Evolutionary conservation across 2,797 vertebrate species (phyloP).

Genomic region (Miichthys miiuy): DNA sequence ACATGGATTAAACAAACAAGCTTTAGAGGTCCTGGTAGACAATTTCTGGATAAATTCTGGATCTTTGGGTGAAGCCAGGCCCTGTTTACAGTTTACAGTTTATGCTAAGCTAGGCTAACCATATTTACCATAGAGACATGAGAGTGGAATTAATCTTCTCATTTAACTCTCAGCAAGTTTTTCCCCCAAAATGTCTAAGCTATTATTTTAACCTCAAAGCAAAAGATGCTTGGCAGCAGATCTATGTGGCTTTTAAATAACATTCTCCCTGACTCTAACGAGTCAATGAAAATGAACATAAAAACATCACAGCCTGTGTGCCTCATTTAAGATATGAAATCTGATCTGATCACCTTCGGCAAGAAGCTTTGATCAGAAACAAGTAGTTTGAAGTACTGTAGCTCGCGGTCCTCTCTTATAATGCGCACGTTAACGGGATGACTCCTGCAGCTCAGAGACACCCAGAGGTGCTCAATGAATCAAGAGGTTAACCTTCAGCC

Average conservation of each 20-base stretch:
- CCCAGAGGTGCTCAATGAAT: conserved; percentile 50
- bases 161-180: background rate
- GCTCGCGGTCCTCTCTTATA: background rate
- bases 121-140: background rate
- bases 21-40: background rate
- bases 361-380: conserved; percentile 24
- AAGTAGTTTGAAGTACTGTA: background rate
- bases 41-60: background rate
- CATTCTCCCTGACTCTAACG: background rate
- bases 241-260: background rate
- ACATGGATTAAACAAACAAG: background rate
- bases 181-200: background rate
- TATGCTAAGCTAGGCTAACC: background rate
- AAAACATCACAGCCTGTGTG: background rate
- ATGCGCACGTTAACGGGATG: conserved; percentile 1
- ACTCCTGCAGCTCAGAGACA: conserved; percentile 15
- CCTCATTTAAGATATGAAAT: background rate
- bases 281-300: background rate
- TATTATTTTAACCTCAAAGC: background rate
- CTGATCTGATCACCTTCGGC: background rate
- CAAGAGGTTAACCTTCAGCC: conserved; percentile 38
- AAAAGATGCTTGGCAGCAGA: background rate
- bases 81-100: background rate
- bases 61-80: background rate
- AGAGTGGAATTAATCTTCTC: background rate